phyloP scores from a whole-genome alignment of 2,888 invertebrate genomes.

The Phyllotreta striolata region DNA sequence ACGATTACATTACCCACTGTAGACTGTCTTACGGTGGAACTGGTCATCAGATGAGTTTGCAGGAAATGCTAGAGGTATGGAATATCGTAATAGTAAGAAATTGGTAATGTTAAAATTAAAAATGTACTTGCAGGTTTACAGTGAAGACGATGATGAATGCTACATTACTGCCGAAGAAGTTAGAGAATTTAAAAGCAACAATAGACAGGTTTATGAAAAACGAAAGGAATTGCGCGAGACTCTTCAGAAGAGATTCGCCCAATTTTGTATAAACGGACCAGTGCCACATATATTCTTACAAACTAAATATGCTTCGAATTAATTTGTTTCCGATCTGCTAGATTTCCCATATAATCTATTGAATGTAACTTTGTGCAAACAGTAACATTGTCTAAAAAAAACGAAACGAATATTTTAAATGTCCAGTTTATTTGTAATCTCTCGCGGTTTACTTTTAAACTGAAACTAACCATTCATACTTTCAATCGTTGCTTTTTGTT shows the following conservation, averaged over 20 bases:
- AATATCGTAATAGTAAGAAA: not conserved
- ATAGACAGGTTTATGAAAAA: slow-evolving; percentile 79
- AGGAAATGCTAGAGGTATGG: slow-evolving; percentile 80
- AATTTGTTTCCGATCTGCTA: slow-evolving; percentile 42
- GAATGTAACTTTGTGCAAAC: slow-evolving; percentile 10
- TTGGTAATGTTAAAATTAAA: no score
- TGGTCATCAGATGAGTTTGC: slow-evolving; percentile 71
- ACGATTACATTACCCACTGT: slow-evolving; percentile 53
- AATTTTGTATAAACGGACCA: slow-evolving; percentile 72
- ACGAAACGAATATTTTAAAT: no score
- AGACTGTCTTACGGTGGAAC: slow-evolving; percentile 60
- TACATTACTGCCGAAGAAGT: slow-evolving; percentile 91
- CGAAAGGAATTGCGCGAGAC: slow-evolving; percentile 84
- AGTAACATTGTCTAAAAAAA: not conserved
- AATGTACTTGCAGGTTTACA: slow-evolving; percentile 70
- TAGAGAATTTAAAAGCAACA: slow-evolving; percentile 83
- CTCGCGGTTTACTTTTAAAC: no score
- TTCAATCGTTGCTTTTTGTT: slow-evolving; percentile 4
- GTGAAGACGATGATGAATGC: slow-evolving; percentile 77
- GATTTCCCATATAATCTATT: slow-evolving; percentile 33
- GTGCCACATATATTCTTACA: slow-evolving; percentile 58
- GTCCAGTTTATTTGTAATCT: no score
- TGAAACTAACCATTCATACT: no score
- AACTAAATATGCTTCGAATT: slow-evolving; percentile 59
- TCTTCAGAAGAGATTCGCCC: slow-evolving; percentile 82